Evolutionary conservation across 1,140 invertebrate species (phyloP), one percentile per base, ranked within the genome.

Genomic region (Mylabris phalerata): DNA sequence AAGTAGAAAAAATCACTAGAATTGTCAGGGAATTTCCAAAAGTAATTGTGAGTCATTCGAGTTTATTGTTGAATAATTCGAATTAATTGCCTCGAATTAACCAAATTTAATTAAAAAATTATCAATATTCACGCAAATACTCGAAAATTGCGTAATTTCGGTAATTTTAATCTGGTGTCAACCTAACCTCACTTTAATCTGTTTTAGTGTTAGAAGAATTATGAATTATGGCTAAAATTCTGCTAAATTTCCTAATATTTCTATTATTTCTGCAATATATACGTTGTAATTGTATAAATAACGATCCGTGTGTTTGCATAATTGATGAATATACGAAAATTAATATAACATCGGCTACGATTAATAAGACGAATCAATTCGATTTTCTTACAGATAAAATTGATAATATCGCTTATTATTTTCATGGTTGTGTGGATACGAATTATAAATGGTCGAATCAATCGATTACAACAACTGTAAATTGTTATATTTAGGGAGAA

Each of bases 361-460:
- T 46, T 10, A 43, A 44, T 19, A 4, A 11, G 0, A 10, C 25
- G 27, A n/a, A 47, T 9, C 10, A 58, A 41, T 19, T 13, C 24
- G 2, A 42, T 59, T 48, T 13, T 65, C 4, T 19, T 19, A 42
- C 10, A 43, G 55, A 57, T 50, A 9, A 2, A 11, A 43, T 44
- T 4, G 46, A n/a, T 13, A 57, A 59, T 55, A 43, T 57, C 11
- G 58, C 47, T 11, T 65, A 65, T 49, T 65, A 56, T 56, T 67
- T 65, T 50, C 19, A 43, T 39, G 56, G 62, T n/a, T 62, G 60
- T 45, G 49, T 26, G 13, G 49, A 65, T 55, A 45, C 9, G 19
- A 41, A 44, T 48, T 42, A 47, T 41, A 25, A 25, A 3, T 46
- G 0, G 52, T 26, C 3, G 44, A 32, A 9, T 49, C 51, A n/a